Evolutionary conservation across 2,888 invertebrate genomes (phyloP).

Genomic region (Ectropis crepuscularia): DNA sequence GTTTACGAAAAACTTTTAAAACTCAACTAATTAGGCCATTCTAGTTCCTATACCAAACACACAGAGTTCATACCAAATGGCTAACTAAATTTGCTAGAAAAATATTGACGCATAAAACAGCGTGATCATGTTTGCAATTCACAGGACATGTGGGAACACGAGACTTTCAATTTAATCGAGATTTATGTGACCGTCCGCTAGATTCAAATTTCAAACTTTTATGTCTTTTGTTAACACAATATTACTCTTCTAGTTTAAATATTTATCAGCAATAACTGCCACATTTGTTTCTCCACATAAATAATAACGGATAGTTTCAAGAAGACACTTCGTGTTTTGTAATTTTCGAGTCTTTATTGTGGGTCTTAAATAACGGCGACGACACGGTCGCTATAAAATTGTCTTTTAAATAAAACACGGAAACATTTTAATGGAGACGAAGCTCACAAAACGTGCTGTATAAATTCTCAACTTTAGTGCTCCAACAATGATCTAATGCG

Average conservation of each 20-base stretch:
- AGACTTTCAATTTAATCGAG: conserved; percentile 63
- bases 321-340: conserved; percentile 33
- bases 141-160: conserved; percentile 70
- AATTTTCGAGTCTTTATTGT: conserved; percentile 40
- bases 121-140: conserved; percentile 67
- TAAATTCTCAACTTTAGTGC: conserved; percentile 45
- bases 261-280: conserved; percentile 40
- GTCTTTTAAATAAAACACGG: conserved; percentile 46
- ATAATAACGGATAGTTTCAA: conserved; percentile 40
- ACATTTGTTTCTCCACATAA: conserved; percentile 40
- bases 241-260: conserved; percentile 31
- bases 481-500: conserved; percentile 49
- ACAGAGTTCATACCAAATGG: conserved; percentile 13
- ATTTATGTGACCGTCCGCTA: conserved; percentile 47
- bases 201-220: conserved; percentile 39
- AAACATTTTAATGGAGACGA: conserved; percentile 44
- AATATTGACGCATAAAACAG: conserved; percentile 54
- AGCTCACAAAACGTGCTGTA: conserved; percentile 46
- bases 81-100: conserved; percentile 37
- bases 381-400: conserved; percentile 42
- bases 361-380: conserved; percentile 41
- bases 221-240: conserved; percentile 32
- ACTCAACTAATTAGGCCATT: conserved; percentile 13
- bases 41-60: conserved; percentile 19
- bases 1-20: conserved; percentile 39